A percentile compares a stretch with the other conserved stretches of the same genome.
phyloP scores from a whole-genome alignment of 2,888 invertebrate species.

The Phortica magna region DNA sequence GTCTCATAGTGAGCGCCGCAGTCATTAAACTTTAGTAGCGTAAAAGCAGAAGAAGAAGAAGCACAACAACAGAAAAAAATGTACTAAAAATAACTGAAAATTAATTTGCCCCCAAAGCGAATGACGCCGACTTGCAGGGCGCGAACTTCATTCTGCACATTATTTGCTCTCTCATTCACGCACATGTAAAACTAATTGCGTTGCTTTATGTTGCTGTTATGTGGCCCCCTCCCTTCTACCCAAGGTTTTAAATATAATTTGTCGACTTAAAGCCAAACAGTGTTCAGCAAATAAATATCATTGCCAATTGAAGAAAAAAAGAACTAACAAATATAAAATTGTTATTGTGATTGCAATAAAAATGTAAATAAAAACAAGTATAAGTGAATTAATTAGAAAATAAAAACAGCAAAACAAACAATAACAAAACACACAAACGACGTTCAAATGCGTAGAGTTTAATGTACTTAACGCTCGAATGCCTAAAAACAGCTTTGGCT shows the following conservation, averaged over 20 bases:
- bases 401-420: background rate
- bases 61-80: background rate
- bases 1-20: background rate
- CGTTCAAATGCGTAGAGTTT: conserved; percentile 18
- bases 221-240: no score
- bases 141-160: background rate
- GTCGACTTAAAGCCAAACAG: no score
- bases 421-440: background rate
- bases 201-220: no score
- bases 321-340: background rate
- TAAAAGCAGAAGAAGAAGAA: background rate
- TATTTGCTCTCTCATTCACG: background rate
- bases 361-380: no score
- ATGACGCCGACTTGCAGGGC: background rate
- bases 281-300: background rate
- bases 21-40: conserved; percentile 1
- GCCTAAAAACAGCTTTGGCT: conserved; percentile 38
- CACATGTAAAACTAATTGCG: no score
- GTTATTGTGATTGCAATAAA: background rate
- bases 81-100: conserved; percentile 1
- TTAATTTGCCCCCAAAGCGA: conserved; percentile 7
- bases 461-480: conserved; percentile 59
- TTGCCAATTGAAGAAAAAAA: background rate
- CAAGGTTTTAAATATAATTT: no score
- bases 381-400: background rate